Conservation (phyloP, 2,797 vertebrate species). For the Salarias fasciatus region DNA sequence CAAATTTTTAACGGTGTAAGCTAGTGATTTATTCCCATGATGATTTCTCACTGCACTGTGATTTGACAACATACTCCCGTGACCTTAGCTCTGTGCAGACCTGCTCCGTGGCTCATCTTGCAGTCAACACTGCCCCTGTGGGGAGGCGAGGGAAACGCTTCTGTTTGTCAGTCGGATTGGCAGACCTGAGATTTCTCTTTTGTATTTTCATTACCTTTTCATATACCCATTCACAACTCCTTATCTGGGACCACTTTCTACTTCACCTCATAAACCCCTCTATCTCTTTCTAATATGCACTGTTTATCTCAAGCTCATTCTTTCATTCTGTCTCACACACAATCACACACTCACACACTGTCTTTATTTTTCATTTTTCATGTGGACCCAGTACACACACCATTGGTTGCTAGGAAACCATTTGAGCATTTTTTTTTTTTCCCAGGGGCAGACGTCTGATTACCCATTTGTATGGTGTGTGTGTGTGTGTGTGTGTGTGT, state of each 20-base stretch:
- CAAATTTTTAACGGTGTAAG: conserved; percentile 63
- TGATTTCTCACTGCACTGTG: conserved; percentile 57
- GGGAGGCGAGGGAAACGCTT: conserved; percentile 62
- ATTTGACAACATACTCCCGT: conserved; percentile 58
- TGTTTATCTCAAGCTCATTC: conserved; percentile 66
- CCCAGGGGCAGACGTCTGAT: conserved; percentile 85
- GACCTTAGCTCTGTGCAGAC: conserved; percentile 65
- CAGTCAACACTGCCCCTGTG: conserved; percentile 77
- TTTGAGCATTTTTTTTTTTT: conserved; percentile 68
- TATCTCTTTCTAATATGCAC: conserved; percentile 63
- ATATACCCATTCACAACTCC: conserved; percentile 61
- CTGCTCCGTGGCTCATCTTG: conserved; percentile 46
- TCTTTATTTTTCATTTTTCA: conserved; percentile 73
- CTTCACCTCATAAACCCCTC: conserved; percentile 63
- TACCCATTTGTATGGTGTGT: conserved; percentile 86
- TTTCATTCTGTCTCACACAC: conserved; percentile 61
- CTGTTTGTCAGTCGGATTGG: conserved; percentile 58
- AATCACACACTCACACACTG: conserved; percentile 40
- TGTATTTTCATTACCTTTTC: conserved; percentile 71
- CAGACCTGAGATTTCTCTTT: conserved; percentile 51
- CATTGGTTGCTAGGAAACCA: conserved; percentile 87
- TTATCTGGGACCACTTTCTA: conserved; percentile 62
- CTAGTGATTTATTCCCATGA: conserved; percentile 65
- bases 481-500: conserved; percentile 46
- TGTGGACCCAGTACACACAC: conserved; percentile 72